phyloP scores from a whole-genome alignment of 2,113 vertebrate species.

The Phyllostomus discolor region DNA sequence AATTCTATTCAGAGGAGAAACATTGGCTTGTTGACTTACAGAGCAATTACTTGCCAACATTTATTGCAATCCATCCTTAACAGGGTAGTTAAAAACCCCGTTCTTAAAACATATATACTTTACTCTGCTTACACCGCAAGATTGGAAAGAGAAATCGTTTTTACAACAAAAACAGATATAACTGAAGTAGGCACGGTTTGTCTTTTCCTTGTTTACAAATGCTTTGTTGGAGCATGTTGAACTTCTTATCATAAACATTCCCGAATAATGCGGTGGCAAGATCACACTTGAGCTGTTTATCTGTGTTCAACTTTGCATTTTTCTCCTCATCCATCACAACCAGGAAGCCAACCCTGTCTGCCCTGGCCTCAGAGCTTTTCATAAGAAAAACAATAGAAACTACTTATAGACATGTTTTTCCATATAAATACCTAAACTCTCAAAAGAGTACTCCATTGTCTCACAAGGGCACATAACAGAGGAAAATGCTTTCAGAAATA shows the following conservation, averaged over 20 bases:
- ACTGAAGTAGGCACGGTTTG: constrained; percentile 31
- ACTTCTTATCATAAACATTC: constrained; percentile 48
- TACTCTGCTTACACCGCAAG: constrained; percentile 10
- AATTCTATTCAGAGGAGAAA: neutral
- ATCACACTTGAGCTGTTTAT: neutral
- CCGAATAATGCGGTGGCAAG: constrained; percentile 28
- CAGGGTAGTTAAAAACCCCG: constrained; percentile 7
- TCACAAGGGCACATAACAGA: neutral
- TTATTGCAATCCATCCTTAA: constrained; percentile 30
- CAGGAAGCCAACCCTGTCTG: neutral
- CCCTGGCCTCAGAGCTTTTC: neutral
- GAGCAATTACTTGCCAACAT: neutral
- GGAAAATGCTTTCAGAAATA: neutral
- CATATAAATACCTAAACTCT: neutral
- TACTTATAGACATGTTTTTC: neutral
- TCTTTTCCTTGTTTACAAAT: constrained; percentile 47
- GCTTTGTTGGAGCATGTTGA: constrained; percentile 44
- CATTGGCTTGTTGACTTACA: neutral
- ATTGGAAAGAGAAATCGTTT: constrained; percentile 16
- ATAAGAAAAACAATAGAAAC: neutral
- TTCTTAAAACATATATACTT: constrained; percentile 21
- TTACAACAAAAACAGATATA: neutral
- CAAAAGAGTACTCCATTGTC: neutral
- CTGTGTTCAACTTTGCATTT: neutral
- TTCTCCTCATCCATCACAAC: neutral